These are phyloP conservation scores for pig (Sus scrofa) DNA, from an alignment of 2,113 vertebrate genomes.

Conservation along the genomic window T2T-Sscrofa CM000812.6:277746501-277747000, in stretches of 20 bases:
- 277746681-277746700: background rate
- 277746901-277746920: background rate
- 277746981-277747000: background rate
- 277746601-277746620: constrained; percentile 3
- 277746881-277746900: background rate
- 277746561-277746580: background rate
- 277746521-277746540: constrained; percentile 41
- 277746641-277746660: constrained; percentile 41
- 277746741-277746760: background rate
- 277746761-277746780: background rate
- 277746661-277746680: constrained; percentile 12
- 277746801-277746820: background rate
- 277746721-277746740: constrained; percentile 40
- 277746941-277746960: constrained; percentile 10
- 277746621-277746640: constrained; percentile 31
- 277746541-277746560: constrained; percentile 17
- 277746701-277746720: background rate
- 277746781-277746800: too few species aligned
- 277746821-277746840: constrained; percentile 38
- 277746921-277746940: background rate
- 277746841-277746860: background rate
- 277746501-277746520: background rate
- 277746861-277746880: background rate
- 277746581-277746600: background rate
- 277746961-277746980: background rate